Percentiles rank a stretch among this genome's conserved stretches.
Evolutionary conservation across 2,797 vertebrate species (phyloP).

Genomic region (Chanos chanos): DNA sequence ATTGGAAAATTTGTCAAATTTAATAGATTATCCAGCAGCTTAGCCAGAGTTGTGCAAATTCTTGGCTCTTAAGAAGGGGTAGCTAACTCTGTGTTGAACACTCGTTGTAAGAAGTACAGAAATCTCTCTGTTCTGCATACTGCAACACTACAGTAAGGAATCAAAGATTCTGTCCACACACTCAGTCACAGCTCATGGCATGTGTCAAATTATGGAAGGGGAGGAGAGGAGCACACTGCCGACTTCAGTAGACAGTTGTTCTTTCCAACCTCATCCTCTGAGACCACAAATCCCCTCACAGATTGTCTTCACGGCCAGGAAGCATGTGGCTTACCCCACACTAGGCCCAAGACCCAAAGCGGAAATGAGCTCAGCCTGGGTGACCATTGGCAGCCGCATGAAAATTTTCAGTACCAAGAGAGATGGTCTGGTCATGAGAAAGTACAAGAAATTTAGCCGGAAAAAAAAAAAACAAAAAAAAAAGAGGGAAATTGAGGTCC

Average conservation of each 20-base stretch:
- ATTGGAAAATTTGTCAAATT: too few species aligned
- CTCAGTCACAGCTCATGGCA: constrained; percentile 53
- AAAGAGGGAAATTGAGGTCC: background rate
- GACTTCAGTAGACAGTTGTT: constrained; percentile 59
- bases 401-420: constrained; percentile 55
- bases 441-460: constrained; percentile 7
- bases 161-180: constrained; percentile 53
- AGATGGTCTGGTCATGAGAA: constrained; percentile 24
- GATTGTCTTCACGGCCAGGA: constrained; percentile 65
- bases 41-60: too few species aligned
- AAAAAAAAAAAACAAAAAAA: background rate
- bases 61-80: too few species aligned
- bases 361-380: constrained; percentile 66
- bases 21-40: too few species aligned
- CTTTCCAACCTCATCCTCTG: constrained; percentile 60
- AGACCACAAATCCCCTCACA: constrained; percentile 66
- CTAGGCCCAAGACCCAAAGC: constrained; percentile 58
- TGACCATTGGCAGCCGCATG: constrained; percentile 64
- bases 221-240: constrained; percentile 47
- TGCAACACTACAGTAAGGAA: too few species aligned
- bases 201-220: constrained; percentile 59
- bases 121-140: too few species aligned
- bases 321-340: constrained; percentile 59
- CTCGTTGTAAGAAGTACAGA: too few species aligned
- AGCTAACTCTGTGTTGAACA: too few species aligned